These are phyloP conservation scores for Pangasianodon gigas DNA, from an alignment of 2,113 vertebrate species.

Conservation along the genomic window DNA sequence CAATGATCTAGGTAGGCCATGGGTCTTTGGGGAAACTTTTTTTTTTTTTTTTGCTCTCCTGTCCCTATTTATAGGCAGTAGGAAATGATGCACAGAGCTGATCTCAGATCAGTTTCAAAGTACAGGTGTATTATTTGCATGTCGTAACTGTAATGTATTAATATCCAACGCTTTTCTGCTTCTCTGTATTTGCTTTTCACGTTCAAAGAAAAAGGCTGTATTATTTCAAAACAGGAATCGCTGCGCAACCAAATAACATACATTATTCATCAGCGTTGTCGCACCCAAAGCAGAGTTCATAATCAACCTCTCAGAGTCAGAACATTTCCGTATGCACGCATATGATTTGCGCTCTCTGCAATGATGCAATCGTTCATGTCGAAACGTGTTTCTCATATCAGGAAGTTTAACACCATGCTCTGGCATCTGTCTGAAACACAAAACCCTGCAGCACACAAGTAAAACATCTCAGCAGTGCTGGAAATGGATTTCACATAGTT, in stretches of 20 bases:
- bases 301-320: constrained; percentile 21
- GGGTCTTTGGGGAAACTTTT: constrained; percentile 51
- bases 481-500: constrained; percentile 48
- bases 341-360: constrained; percentile 7
- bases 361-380: constrained; percentile 17
- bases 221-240: constrained; percentile 16
- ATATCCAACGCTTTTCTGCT: neutral
- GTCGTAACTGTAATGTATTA: neutral
- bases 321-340: constrained; percentile 17
- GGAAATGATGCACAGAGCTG: neutral
- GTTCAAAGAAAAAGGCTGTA: neutral
- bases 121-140: constrained; percentile 1
- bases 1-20: constrained; percentile 93
- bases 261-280: constrained; percentile 45
- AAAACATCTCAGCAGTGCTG: neutral
- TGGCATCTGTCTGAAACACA: neutral
- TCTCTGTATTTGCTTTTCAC: neutral
- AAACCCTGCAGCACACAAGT: neutral
- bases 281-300: constrained; percentile 25
- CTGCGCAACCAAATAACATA: constrained; percentile 25
- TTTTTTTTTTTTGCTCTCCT: neutral
- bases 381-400: constrained; percentile 39
- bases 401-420: neutral
- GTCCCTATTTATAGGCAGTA: neutral
- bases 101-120: constrained; percentile 17